Conservation (phyloP, 2,113 vertebrate species). For the Prunella himalayana region DNA sequence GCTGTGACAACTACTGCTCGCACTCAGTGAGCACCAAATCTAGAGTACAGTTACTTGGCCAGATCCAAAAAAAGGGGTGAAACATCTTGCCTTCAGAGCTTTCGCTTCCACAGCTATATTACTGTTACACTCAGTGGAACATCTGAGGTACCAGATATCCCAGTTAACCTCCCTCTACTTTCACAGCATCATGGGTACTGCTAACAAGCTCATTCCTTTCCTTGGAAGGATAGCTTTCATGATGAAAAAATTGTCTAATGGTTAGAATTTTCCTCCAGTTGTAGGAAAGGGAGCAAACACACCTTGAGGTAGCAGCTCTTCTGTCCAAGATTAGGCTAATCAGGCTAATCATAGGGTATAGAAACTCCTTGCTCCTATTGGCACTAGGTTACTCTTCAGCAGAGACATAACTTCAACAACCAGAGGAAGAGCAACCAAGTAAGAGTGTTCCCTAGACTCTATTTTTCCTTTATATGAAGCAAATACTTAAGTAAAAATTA, state of each 20-base stretch:
- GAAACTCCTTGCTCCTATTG: background rate
- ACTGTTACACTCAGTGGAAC: background rate
- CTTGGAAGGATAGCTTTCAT: background rate
- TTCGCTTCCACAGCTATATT: background rate
- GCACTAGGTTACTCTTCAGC: background rate
- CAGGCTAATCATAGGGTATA: background rate
- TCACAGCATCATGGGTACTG: background rate
- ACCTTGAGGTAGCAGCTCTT: background rate
- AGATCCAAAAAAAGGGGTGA: background rate
- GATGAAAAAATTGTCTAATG: background rate
- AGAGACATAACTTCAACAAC: background rate
- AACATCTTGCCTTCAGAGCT: background rate
- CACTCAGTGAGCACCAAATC: background rate
- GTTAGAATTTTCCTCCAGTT: background rate
- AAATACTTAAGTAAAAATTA: background rate
- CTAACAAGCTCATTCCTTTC: background rate
- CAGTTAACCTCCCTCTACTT: background rate
- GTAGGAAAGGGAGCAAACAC: background rate
- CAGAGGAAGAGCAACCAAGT: background rate
- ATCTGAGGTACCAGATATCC: background rate
- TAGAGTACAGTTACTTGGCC: background rate
- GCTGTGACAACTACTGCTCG: background rate
- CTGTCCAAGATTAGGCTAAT: background rate
- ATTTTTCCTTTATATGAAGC: background rate
- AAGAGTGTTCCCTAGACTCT: background rate